These are phyloP conservation scores for Cyprinodon tularosa DNA, from an alignment of 2,113 vertebrate genomes.

Conservation along the genomic window DNA sequence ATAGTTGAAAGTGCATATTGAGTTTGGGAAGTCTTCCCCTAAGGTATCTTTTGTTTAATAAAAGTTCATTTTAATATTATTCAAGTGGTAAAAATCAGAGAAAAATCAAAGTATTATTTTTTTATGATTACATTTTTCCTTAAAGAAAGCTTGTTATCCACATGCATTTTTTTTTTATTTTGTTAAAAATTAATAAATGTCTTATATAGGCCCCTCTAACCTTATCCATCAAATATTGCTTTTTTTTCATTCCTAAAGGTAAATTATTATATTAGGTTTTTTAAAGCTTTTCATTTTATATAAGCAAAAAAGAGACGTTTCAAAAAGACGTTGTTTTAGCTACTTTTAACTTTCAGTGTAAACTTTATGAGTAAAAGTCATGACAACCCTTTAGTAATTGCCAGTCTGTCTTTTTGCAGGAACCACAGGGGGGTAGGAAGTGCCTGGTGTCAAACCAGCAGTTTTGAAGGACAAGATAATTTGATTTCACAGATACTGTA, in stretches of 20 bases:
- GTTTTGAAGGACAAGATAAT: conserved; percentile 44
- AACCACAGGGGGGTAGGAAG: conserved; percentile 15
- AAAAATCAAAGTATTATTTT: too few species aligned
- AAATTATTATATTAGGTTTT: too few species aligned
- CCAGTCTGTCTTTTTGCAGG: neutral
- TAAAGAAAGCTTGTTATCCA: neutral
- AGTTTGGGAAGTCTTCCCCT: too few species aligned
- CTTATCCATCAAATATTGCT: neutral
- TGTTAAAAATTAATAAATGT: too few species aligned
- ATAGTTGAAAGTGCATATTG: too few species aligned
- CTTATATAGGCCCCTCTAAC: neutral
- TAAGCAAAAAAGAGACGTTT: neutral
- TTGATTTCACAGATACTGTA: conserved; percentile 29
- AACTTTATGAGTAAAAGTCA: neutral
- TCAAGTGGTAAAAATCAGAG: too few species aligned
- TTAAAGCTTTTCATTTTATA: too few species aligned
- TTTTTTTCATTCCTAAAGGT: neutral
- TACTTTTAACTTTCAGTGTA: neutral
- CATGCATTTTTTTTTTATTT: too few species aligned
- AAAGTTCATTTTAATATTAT: too few species aligned
- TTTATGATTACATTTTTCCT: neutral
- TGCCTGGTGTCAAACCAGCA: conserved; percentile 9
- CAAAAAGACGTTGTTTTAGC: neutral
- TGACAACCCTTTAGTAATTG: neutral
- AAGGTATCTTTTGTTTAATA: too few species aligned